Evolutionary conservation across 2,113 vertebrate species (phyloP).

Genomic region (Pipra filicauda): DNA sequence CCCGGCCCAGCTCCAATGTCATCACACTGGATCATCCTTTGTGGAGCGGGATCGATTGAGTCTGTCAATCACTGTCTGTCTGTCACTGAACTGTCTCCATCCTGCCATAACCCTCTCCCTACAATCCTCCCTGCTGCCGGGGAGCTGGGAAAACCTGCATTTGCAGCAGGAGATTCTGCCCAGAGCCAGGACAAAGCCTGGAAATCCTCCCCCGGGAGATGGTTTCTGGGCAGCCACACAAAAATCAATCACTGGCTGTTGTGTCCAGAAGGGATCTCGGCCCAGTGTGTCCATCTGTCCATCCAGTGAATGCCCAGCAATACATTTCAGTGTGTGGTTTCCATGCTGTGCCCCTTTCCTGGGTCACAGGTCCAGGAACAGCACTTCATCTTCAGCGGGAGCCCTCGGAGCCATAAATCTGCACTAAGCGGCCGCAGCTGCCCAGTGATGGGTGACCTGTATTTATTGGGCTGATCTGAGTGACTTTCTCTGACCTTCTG

Average conservation of each 20-base stretch:
- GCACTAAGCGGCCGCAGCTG: rapidly evolving
- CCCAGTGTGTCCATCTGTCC: background rate
- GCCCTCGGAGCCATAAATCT: background rate
- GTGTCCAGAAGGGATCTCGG: background rate
- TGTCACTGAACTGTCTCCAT: rapidly evolving
- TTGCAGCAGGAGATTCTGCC: background rate
- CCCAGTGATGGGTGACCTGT: background rate
- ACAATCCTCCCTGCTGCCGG: background rate
- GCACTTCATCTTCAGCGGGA: background rate
- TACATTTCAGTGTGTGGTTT: background rate
- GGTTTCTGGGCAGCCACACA: background rate
- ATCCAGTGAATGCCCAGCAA: rapidly evolving
- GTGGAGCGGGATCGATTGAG: background rate
- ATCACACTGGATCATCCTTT: background rate
- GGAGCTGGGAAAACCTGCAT: background rate
- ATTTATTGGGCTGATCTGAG: background rate
- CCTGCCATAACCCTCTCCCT: background rate
- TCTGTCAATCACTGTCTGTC: background rate
- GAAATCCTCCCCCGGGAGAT: rapidly evolving
- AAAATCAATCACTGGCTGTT: background rate
- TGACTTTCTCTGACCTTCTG: background rate
- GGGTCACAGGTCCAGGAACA: background rate
- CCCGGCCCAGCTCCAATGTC: rapidly evolving
- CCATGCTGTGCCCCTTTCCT: background rate
- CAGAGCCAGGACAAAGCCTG: background rate